Conservation (phyloP, 2,113 vertebrate genomes). For the Poeciliopsis prolifica region DNA sequence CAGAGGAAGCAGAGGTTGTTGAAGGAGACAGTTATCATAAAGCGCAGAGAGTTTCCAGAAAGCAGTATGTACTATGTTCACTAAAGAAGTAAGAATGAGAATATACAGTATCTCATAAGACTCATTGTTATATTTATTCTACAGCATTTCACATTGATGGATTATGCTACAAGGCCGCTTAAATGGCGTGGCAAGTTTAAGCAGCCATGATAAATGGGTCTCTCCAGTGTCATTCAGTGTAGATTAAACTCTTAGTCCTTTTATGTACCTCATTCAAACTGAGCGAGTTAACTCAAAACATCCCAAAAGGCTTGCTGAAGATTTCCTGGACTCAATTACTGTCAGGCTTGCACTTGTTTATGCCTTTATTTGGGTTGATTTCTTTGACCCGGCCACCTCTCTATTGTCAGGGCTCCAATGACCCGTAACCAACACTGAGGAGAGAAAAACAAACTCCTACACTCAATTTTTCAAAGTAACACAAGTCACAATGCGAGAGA, state of each 20-base stretch:
- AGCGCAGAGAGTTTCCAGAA: slow-evolving; percentile 23
- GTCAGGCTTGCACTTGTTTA: not conserved
- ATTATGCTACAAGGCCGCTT: not conserved
- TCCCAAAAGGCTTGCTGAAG: not conserved
- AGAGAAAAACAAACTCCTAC: not conserved
- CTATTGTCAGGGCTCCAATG: not conserved
- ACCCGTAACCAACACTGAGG: not conserved
- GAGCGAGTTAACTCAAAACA: not conserved
- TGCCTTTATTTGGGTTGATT: not conserved
- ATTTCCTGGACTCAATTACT: not conserved
- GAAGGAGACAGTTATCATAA: slow-evolving; percentile 21
- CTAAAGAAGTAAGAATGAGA: not conserved
- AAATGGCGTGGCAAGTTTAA: not conserved
- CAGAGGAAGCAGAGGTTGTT: slow-evolving; percentile 11
- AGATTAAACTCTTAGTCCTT: not conserved
- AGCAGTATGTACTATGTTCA: not conserved
- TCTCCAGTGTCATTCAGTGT: not conserved
- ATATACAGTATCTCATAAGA: not conserved
- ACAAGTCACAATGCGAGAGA: not conserved
- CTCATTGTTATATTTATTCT: not conserved
- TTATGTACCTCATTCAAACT: not conserved
- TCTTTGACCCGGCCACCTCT: not conserved
- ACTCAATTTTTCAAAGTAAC: slow-evolving; percentile 1
- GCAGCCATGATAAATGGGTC: not conserved
- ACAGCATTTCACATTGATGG: not conserved